Percentiles rank a stretch among this genome's conserved stretches.
Evolutionary conservation across 2,113 vertebrate species (phyloP).

Genomic region (Forbesichthys papilliferus): DNA sequence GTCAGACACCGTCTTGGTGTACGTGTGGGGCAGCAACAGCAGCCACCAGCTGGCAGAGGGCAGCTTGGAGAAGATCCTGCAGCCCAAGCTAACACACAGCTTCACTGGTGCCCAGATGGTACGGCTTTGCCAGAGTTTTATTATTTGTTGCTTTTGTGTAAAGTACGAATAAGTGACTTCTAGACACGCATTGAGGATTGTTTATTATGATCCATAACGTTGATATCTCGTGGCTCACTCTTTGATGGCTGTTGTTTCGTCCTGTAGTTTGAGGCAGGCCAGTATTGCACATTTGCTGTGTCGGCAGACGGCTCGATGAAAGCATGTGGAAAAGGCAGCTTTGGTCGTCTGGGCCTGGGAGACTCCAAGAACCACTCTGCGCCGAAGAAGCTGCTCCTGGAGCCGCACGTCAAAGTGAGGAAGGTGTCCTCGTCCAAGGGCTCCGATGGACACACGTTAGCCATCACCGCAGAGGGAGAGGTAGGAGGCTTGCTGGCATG

Average conservation of each 20-base stretch:
- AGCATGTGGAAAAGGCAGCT: slow-evolving; percentile 83
- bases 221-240: too few relatives aligned
- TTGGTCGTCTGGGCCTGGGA: slow-evolving; percentile 79
- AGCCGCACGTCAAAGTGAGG: slow-evolving; percentile 77
- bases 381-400: slow-evolving; percentile 81
- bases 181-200: slow-evolving; percentile 58
- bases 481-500: too few relatives aligned
- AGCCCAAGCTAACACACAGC: slow-evolving; percentile 79
- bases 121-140: slow-evolving; percentile 15
- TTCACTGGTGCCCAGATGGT: slow-evolving; percentile 81
- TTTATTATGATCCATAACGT: too few relatives aligned
- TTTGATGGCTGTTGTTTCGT: background rate
- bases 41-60: slow-evolving; percentile 84
- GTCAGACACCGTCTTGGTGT: slow-evolving; percentile 95
- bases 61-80: slow-evolving; percentile 82
- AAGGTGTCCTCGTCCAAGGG: slow-evolving; percentile 83
- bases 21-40: slow-evolving; percentile 86
- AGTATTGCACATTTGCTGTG: slow-evolving; percentile 83
- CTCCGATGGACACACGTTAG: slow-evolving; percentile 82
- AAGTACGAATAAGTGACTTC: slow-evolving; percentile 14
- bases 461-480: slow-evolving; percentile 80
- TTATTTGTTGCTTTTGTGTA: background rate
- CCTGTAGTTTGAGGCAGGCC: slow-evolving; percentile 70
- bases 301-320: slow-evolving; percentile 78
- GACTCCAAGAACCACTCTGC: slow-evolving; percentile 83